A percentile compares a stretch with the other conserved stretches of the same genome.
These are phyloP conservation scores for Siniperca obscura DNA, from an alignment of 2,797 vertebrate genomes.

Conservation along the genomic window DNA sequence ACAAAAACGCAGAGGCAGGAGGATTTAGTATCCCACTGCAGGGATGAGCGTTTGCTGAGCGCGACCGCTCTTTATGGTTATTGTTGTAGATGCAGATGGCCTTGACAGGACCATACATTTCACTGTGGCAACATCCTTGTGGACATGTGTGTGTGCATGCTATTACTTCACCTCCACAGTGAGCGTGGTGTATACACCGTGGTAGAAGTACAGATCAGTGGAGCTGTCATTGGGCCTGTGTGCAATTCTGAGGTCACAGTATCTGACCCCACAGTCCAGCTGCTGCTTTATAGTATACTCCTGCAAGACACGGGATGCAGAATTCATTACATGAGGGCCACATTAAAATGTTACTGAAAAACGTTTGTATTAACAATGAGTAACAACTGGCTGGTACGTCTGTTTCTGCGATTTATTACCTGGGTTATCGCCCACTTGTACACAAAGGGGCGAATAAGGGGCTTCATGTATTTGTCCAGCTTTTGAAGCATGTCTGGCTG, in stretches of 20 bases:
- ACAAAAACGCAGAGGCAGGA: background rate
- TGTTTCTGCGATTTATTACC: conserved; percentile 75
- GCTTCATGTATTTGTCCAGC: conserved; percentile 89
- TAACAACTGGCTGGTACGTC: background rate
- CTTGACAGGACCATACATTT: background rate
- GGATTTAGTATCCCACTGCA: background rate
- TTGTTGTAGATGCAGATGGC: background rate
- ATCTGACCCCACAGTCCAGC: conserved; percentile 91
- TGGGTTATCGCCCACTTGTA: conserved; percentile 94
- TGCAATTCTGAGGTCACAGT: conserved; percentile 93
- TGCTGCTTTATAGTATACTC: conserved; percentile 87
- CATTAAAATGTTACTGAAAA: background rate
- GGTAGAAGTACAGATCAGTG: conserved; percentile 91
- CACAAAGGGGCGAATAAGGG: conserved; percentile 89
- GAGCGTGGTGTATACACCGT: conserved; percentile 90
- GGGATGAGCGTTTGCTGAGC: background rate
- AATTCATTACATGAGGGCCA: background rate
- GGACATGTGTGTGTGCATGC: background rate
- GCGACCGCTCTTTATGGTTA: background rate
- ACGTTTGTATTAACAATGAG: background rate
- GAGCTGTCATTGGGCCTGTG: conserved; percentile 88
- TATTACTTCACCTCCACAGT: conserved; percentile 89
- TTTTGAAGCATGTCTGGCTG: conserved; percentile 89
- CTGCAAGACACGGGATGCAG: conserved; percentile 72
- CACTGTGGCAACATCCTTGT: background rate